phyloP scores from a whole-genome alignment of 1,140 invertebrate species.

The Nixonia krombeini region DNA sequence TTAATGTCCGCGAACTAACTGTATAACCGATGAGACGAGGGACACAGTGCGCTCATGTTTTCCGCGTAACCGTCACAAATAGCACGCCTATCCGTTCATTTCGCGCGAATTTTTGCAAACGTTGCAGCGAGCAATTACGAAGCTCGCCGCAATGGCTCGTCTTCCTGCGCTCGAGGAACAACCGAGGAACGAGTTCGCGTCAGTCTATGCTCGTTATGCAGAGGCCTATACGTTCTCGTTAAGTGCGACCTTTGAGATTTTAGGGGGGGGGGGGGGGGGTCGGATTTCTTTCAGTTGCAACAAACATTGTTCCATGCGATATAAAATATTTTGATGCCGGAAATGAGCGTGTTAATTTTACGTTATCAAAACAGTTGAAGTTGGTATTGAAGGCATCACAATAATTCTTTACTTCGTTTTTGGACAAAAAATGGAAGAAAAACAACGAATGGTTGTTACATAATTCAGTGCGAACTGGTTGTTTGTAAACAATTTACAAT shows the following conservation, averaged over 20 bases:
- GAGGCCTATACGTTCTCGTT: constrained; percentile 27
- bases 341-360: too few species aligned
- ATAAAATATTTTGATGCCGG: too few species aligned
- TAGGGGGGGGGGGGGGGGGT: constrained; percentile 6
- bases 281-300: constrained; percentile 4
- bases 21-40: too few species aligned
- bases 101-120: constrained; percentile 26
- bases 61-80: constrained; percentile 23
- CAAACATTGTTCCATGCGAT: not conserved
- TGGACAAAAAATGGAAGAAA: too few species aligned
- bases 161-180: too few species aligned
- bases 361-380: too few species aligned
- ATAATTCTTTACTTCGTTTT: too few species aligned
- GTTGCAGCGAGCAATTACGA: constrained; percentile 33
- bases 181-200: constrained; percentile 1
- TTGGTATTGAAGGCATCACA: too few species aligned
- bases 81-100: not conserved
- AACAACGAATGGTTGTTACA: too few species aligned
- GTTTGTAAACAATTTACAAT: too few species aligned
- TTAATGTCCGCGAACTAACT: too few species aligned
- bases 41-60: constrained; percentile 26
- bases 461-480: too few species aligned
- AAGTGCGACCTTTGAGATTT: constrained; percentile 18
- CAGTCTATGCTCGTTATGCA: constrained; percentile 11
- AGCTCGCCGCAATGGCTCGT: constrained; percentile 20